A percentile compares a stretch with the other conserved stretches of the same genome.
These are phyloP conservation scores for Oryzias sinensis DNA, from an alignment of 2,797 vertebrate genomes.

Conservation along the genomic window DNA sequence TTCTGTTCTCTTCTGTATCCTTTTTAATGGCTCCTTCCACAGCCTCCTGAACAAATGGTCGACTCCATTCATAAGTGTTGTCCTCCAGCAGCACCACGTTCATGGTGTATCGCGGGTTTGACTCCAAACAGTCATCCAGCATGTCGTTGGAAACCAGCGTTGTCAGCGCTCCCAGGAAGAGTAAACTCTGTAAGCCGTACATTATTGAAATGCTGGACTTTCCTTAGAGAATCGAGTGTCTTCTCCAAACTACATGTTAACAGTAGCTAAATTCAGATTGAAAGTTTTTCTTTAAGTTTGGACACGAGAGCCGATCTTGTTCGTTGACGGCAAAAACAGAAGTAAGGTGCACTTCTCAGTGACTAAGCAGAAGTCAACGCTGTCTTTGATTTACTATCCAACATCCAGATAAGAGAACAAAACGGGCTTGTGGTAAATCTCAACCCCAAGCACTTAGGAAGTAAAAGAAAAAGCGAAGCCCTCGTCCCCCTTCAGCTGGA, in stretches of 20 bases:
- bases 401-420: constrained; percentile 13
- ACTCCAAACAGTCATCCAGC: constrained; percentile 51
- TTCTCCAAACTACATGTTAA: constrained; percentile 51
- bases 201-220: constrained; percentile 42
- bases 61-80: constrained; percentile 71
- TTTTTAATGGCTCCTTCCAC: constrained; percentile 74
- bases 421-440: neutral
- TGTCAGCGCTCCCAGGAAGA: constrained; percentile 46
- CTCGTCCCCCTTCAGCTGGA: constrained; percentile 14
- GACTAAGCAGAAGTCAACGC: constrained; percentile 19
- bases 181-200: constrained; percentile 26
- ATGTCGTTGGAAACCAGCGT: constrained; percentile 32
- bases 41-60: constrained; percentile 58
- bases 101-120: constrained; percentile 61
- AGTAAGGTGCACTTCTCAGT: constrained; percentile 10
- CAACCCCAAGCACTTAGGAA: neutral
- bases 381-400: constrained; percentile 5
- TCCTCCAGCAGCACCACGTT: constrained; percentile 90
- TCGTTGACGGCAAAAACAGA: constrained; percentile 1
- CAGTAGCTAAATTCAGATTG: neutral
- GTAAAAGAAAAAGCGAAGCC: neutral
- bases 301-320: constrained; percentile 9
- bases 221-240: neutral
- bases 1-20: constrained; percentile 68
- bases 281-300: constrained; percentile 13